Conservation (phyloP, 2,888 invertebrate species). For the Rhyacophila evoluta region DNA sequence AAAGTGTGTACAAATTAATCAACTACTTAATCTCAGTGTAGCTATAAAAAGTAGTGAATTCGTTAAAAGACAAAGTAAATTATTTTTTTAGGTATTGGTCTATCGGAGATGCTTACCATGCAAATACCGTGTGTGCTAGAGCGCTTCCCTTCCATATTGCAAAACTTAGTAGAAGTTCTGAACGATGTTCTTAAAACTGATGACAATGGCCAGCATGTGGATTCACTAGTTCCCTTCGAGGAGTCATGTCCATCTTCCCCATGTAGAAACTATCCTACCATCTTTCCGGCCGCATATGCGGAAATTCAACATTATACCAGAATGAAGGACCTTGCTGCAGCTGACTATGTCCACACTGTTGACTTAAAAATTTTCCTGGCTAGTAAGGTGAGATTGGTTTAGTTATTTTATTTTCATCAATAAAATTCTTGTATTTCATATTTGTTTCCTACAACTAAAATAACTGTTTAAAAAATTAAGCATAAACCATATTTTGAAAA, state of each 20-base stretch:
- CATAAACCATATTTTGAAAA: too few species aligned
- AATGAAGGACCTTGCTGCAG: slow-evolving; percentile 74
- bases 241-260: slow-evolving; percentile 1
- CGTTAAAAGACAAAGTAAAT: too few species aligned
- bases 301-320: slow-evolving; percentile 83
- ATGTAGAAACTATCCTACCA: background rate
- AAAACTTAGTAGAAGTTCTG: slow-evolving; percentile 80
- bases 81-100: slow-evolving; percentile 71
- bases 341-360: slow-evolving; percentile 85
- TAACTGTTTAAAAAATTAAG: too few species aligned
- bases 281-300: slow-evolving; percentile 14
- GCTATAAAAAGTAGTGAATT: too few species aligned
- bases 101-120: slow-evolving; percentile 75
- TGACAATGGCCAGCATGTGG: slow-evolving; percentile 72
- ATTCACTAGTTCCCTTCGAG: slow-evolving; percentile 61
- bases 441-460: too few species aligned
- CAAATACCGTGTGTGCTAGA: slow-evolving; percentile 78
- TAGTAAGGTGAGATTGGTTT: slow-evolving; percentile 70
- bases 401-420: slow-evolving; percentile 31
- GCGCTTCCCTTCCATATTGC: slow-evolving; percentile 78
- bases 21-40: too few species aligned
- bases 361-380: slow-evolving; percentile 79
- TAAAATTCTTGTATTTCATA: too few species aligned
- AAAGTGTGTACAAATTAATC: too few species aligned
- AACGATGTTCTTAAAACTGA: slow-evolving; percentile 84